Base-by-base conservation (phyloP, 2,888 invertebrate species). In the Drosophila leonis region DNA sequence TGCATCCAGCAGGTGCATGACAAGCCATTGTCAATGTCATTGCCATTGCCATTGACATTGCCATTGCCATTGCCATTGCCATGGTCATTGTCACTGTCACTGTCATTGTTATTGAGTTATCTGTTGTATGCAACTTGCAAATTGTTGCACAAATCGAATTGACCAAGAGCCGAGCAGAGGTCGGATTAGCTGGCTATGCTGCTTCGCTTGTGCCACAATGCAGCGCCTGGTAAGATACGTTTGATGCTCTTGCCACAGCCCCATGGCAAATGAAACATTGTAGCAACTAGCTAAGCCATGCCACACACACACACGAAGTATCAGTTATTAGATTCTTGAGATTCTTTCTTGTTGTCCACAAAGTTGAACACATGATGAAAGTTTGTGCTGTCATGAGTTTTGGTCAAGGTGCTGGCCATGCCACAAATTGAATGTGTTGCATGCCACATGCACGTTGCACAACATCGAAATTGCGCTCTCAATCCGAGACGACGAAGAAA, bases 111-210 rank as follows among this genome's bases (percentile, higher is more conserved):
- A 29, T 59, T 39, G 20, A 29, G 18, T 59, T 46, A 48, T 27
- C 15, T 15, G 48, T 39, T 42, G 65, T 46, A 72, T 61, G 60
- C 52, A 72, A 41, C 51, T 61, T 65, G 56, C 65, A 72, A 65
- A 65, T 65, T 55, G 65, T 56, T 55, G 72, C 55, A 44, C 55
- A 46, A 55, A 55, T 39, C 13, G 10, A 51, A 44, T 60, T 39
- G 60, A 29, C 18, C 59, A 10, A 18, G 46, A 27, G 59, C 18
- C 57, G 1, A 46, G 18, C 46, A 18, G 27, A 35, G 46, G 35
- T 35, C 31, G 31, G 31, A 39, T 29, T 18, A 27, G 41, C 10
- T n/a, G 3, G 4, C 27, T 1, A 24, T 24, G 24, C 4, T 24
- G 24, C 24, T 24, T 24, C 24, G 56, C 31, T 57, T 46, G 57